phyloP scores from a whole-genome alignment of 2,888 invertebrate genomes.

The Hypomecis atomaria region DNA sequence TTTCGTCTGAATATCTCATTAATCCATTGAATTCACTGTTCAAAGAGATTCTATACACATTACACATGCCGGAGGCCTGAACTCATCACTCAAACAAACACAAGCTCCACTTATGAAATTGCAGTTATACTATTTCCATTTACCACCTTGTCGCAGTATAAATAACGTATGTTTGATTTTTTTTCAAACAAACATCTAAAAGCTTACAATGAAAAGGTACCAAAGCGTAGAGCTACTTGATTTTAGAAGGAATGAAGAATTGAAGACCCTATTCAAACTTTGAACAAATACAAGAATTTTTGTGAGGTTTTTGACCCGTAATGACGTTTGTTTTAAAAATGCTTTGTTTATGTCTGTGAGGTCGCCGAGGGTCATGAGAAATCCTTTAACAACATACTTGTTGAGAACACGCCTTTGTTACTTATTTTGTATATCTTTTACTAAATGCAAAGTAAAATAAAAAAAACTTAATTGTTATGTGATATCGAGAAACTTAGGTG shows the following conservation, averaged over 20 bases:
- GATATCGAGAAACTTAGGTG: no score
- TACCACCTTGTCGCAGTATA: slow-evolving; percentile 1
- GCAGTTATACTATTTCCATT: background rate
- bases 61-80: slow-evolving; percentile 4
- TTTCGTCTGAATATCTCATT: slow-evolving; percentile 9
- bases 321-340: slow-evolving; percentile 23
- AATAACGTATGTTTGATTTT: background rate
- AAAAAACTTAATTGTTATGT: background rate
- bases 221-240: background rate
- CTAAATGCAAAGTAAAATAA: background rate
- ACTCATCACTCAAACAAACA: slow-evolving; percentile 14
- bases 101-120: background rate
- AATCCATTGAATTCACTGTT: slow-evolving; percentile 4
- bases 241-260: slow-evolving; percentile 9
- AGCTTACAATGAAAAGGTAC: slow-evolving; percentile 9
- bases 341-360: slow-evolving; percentile 28
- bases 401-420: background rate
- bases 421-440: background rate
- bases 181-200: background rate
- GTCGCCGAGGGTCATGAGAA: slow-evolving; percentile 27
- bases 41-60: slow-evolving; percentile 7
- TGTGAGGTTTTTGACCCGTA: slow-evolving; percentile 39
- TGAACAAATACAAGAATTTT: slow-evolving; percentile 36
- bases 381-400: slow-evolving; percentile 10
- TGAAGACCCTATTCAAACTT: slow-evolving; percentile 31